Percentiles rank a stretch among this genome's conserved stretches.
phyloP scores from a whole-genome alignment of 2,888 invertebrate genomes.

The Lasioglossum oenotherae region DNA sequence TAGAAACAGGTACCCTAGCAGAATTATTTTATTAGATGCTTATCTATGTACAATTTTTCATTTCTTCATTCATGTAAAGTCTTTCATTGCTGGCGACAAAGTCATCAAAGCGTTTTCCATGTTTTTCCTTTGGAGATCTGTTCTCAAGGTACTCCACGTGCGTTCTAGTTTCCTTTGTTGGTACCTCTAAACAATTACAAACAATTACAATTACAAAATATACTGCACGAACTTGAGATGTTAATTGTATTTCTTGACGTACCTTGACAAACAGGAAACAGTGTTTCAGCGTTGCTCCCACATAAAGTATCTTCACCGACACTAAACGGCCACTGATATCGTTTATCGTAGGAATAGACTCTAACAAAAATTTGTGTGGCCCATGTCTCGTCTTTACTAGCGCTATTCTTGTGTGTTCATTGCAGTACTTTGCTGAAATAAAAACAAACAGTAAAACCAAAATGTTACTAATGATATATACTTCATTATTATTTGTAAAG shows the following conservation, averaged over 20 bases:
- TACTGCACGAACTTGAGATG: background rate
- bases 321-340: constrained; percentile 88
- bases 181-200: constrained; percentile 84
- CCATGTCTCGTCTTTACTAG: constrained; percentile 90
- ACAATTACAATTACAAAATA: background rate
- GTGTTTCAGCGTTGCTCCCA: constrained; percentile 92
- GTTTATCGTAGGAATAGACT: constrained; percentile 89
- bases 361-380: constrained; percentile 90
- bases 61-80: constrained; percentile 41
- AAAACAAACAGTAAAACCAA: constrained; percentile 25
- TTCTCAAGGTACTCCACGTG: constrained; percentile 87
- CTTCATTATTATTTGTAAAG: too few species aligned
- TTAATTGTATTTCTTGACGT: constrained; percentile 38
- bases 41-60: background rate
- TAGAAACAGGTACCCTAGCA: too few species aligned
- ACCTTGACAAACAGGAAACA: constrained; percentile 90
- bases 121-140: constrained; percentile 87
- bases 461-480: background rate
- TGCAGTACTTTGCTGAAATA: constrained; percentile 90
- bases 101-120: constrained; percentile 84
- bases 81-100: constrained; percentile 78
- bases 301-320: constrained; percentile 88
- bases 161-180: constrained; percentile 88
- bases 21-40: constrained; percentile 12
- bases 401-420: constrained; percentile 90